phyloP scores from a whole-genome alignment of 2,113 vertebrate genomes.

The Cynocephalus volans region DNA sequence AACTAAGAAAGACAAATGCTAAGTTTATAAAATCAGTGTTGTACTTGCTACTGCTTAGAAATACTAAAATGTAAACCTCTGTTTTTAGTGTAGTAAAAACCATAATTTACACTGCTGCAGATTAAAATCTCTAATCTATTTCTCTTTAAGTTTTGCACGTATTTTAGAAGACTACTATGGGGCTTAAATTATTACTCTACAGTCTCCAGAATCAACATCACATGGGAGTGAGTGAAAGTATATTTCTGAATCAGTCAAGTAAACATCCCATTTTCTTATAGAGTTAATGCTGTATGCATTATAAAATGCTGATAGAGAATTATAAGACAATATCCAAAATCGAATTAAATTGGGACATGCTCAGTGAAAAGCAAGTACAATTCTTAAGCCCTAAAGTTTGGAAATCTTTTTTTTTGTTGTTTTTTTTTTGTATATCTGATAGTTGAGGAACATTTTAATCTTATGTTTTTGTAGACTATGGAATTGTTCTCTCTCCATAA shows the following conservation, averaged over 20 bases:
- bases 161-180: not conserved
- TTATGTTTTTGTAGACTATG: not conserved
- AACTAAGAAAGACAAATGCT: constrained; percentile 36
- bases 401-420: not conserved
- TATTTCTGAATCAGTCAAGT: not conserved
- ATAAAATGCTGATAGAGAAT: constrained; percentile 9
- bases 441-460: not conserved
- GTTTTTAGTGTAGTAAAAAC: constrained; percentile 5
- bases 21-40: not conserved
- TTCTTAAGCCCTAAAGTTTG: not conserved
- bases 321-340: not conserved
- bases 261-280: not conserved
- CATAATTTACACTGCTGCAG: not conserved
- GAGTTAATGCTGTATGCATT: not conserved
- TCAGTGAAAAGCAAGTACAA: not conserved
- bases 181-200: not conserved
- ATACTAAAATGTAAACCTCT: not conserved
- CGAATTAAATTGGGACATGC: not conserved
- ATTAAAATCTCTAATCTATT: constrained; percentile 22
- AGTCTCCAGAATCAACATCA: not conserved
- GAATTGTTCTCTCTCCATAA: not conserved
- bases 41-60: not conserved
- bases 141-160: not conserved
- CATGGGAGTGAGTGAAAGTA: not conserved
- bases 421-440: not conserved